phyloP scores from a whole-genome alignment of 2,888 invertebrate species.

The Crossocerus cetratus region DNA sequence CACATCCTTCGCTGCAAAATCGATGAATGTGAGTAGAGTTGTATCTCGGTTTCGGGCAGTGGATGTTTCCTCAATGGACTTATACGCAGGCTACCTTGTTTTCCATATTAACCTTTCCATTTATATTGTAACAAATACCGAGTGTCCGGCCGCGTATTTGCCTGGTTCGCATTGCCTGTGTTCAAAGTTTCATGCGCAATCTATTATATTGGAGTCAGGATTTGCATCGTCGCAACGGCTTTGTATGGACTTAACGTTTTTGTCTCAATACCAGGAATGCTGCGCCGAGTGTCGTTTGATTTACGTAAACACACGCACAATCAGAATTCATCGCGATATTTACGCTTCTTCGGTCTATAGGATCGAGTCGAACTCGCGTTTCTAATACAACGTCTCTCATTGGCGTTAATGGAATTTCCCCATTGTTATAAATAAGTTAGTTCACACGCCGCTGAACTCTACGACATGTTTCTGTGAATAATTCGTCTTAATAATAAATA shows the following conservation, averaged over 20 bases:
- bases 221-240: constrained; percentile 50
- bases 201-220: constrained; percentile 43
- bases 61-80: too few relatives aligned
- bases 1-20: too few relatives aligned
- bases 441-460: too few relatives aligned
- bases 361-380: constrained; percentile 23
- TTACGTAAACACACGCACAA: constrained; percentile 48
- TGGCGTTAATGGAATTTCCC: background rate
- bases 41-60: too few relatives aligned
- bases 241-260: constrained; percentile 34
- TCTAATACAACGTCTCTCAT: background rate
- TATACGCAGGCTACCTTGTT: too few relatives aligned
- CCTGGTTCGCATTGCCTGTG: constrained; percentile 51
- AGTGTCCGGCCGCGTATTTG: too few relatives aligned
- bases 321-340: constrained; percentile 13
- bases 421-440: too few relatives aligned
- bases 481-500: too few relatives aligned
- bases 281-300: constrained; percentile 30
- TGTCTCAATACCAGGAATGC: constrained; percentile 12
- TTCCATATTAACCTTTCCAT: too few relatives aligned
- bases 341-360: constrained; percentile 15
- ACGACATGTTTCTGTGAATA: too few relatives aligned
- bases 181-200: constrained; percentile 30
- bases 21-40: too few relatives aligned
- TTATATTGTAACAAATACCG: too few relatives aligned